phyloP scores from a whole-genome alignment of 2,113 vertebrate species.

The Nesogale talazaci region DNA sequence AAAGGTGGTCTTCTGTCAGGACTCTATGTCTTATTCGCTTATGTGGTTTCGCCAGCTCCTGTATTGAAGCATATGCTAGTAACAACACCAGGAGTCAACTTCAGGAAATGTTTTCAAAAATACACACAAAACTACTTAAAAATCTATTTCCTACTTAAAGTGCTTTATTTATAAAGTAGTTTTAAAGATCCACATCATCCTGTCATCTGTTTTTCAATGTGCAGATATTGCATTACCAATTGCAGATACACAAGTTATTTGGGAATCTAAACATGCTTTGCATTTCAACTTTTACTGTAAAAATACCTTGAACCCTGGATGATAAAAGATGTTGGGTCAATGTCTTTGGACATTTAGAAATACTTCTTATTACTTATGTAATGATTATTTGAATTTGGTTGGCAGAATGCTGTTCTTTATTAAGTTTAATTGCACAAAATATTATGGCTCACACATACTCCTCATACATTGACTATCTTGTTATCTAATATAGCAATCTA shows the following conservation, averaged over 20 bases:
- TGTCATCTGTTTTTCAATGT: conserved; percentile 5
- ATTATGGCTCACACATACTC: not conserved
- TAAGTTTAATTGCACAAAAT: conserved; percentile 51
- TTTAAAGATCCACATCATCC: not conserved
- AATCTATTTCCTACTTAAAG: not conserved
- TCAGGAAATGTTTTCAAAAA: conserved; percentile 25
- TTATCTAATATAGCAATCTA: not conserved
- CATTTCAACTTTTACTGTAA: conserved; percentile 47
- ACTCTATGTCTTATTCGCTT: conserved; percentile 4
- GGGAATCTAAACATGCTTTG: conserved; percentile 20
- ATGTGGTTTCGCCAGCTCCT: not conserved
- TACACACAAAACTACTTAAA: not conserved
- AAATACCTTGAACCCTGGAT: not conserved
- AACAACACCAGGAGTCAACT: conserved; percentile 31
- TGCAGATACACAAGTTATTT: not conserved
- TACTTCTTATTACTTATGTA: conserved; percentile 48
- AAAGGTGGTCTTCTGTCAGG: not conserved
- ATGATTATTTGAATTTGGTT: not conserved
- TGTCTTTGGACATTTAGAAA: conserved; percentile 49
- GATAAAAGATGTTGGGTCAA: conserved; percentile 54
- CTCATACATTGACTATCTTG: not conserved
- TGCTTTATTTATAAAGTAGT: not conserved
- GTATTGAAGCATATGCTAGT: not conserved
- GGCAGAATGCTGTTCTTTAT: not conserved
- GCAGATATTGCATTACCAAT: not conserved